phyloP scores from a whole-genome alignment of 2,888 invertebrate species.

The Drosophila austrosaltans region DNA sequence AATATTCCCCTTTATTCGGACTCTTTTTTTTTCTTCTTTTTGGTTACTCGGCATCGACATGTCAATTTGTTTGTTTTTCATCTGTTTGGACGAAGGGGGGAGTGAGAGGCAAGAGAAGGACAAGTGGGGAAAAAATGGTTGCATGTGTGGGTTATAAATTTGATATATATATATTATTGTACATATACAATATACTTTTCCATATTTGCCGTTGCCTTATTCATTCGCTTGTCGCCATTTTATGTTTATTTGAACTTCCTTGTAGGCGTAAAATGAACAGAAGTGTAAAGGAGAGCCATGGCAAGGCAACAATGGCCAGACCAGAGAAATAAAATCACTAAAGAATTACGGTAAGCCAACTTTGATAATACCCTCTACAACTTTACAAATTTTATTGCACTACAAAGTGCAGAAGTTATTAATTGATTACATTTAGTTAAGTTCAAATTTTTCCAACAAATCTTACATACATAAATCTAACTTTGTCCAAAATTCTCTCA shows the following conservation, averaged over 20 bases:
- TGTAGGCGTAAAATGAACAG: slow-evolving; percentile 52
- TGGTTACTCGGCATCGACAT: slow-evolving; percentile 67
- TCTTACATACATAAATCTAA: too few relatives aligned
- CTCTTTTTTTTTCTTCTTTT: slow-evolving; percentile 45
- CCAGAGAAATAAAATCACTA: slow-evolving; percentile 12
- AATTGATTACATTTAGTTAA: background rate
- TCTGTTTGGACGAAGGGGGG: slow-evolving; percentile 23
- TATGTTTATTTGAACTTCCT: slow-evolving; percentile 76
- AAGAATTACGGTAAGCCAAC: background rate
- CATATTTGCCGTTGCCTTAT: slow-evolving; percentile 52
- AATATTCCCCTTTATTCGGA: slow-evolving; percentile 30
- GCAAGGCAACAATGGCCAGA: slow-evolving; percentile 36
- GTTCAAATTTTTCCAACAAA: too few relatives aligned
- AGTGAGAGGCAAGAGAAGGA: too few relatives aligned
- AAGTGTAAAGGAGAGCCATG: slow-evolving; percentile 31
- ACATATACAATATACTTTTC: slow-evolving; percentile 37
- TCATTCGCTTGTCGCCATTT: slow-evolving; percentile 68
- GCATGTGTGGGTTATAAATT: slow-evolving; percentile 16
- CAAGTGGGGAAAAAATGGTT: slow-evolving; percentile 1
- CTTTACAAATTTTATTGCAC: background rate
- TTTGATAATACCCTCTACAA: background rate
- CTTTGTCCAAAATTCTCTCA: too few relatives aligned
- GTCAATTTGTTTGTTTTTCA: slow-evolving; percentile 73
- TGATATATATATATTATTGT: slow-evolving; percentile 30
- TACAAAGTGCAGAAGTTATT: too few relatives aligned